Base-by-base conservation (phyloP, 2,888 invertebrate genomes). In the Steinernema scapterisci region DNA sequence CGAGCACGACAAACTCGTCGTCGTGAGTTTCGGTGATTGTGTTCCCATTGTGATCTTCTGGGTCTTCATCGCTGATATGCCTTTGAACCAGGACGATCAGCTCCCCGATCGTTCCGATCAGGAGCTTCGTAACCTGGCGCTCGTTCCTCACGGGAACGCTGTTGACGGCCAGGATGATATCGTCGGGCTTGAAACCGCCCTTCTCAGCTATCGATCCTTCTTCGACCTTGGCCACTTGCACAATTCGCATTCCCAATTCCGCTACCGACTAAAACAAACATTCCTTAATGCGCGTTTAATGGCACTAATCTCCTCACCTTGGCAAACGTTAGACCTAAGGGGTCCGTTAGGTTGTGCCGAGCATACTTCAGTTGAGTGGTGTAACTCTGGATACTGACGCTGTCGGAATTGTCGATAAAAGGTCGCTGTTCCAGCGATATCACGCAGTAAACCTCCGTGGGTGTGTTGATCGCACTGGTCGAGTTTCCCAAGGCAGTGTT, bases 81-180 rank as follows among this genome's bases (percentile, higher is more conserved):
- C 86, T 75, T 45, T 86, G 85, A 19, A 86, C 86, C 23, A 86
- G 75, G 13, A 86, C 82, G 63, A 81, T 79, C 70, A 86, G 75
- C 74, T 86, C 86, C 23, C 85, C 84, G 6, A 79, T 77, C 0
- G 84, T 84, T n/a, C 82, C 81, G 70, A 79, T 81, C 48, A 85
- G 73, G 44, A 85, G 80, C 21, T 82, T 76, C n/a, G 77, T 78
- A n/a, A 82, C 86, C 73, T 86, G 86, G 48, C 84, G 75, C 72
- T 86, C 85, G 25, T 82, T 82, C 72, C 85, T 73, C 19, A 84
- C 82, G 13, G 84, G 83, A 19, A 85, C 82, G 75, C 82, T 86
- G 75, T 86, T 86, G 51, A 86, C 82, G 1, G 86, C 85, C 3
- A 86, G 78, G 21, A 86, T 73, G 0, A 80, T 78, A 76, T 86